Percentiles rank a stretch among this genome's conserved stretches.
phyloP scores from a whole-genome alignment of 2,113 vertebrate species.

The Oryzias curvinotus region DNA sequence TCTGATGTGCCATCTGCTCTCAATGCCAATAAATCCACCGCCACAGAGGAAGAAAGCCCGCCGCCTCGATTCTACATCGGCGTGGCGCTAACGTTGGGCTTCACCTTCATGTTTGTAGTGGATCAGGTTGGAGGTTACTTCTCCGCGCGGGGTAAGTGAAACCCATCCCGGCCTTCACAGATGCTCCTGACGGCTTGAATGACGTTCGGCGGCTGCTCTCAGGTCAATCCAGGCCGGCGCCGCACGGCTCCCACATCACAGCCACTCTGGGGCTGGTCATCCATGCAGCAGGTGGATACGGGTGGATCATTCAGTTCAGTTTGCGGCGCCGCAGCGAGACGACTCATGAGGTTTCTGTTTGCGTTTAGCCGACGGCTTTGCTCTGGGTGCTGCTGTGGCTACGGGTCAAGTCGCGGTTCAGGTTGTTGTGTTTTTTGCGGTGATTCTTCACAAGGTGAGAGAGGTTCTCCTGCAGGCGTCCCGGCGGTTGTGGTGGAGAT shows the following conservation, averaged over 20 bases:
- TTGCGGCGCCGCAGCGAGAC: neutral
- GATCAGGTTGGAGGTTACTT: conserved; percentile 77
- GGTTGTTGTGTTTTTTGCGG: conserved; percentile 80
- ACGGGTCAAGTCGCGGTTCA: conserved; percentile 78
- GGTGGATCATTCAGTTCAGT: too few species aligned
- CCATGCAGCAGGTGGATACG: conserved; percentile 74
- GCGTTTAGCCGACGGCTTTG: conserved; percentile 78
- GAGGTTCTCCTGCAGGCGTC: neutral
- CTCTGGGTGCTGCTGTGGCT: conserved; percentile 79
- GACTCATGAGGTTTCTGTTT: conserved; percentile 15
- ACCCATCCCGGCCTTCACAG: too few species aligned
- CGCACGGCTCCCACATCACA: conserved; percentile 67
- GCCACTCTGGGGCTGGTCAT: conserved; percentile 81
- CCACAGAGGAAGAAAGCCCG: conserved; percentile 22
- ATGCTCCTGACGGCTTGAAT: neutral
- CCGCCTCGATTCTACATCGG: conserved; percentile 75
- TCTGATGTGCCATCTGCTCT: conserved; percentile 20
- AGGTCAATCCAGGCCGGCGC: conserved; percentile 57
- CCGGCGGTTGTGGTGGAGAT: neutral
- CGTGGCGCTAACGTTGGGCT: conserved; percentile 75
- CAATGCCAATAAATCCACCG: conserved; percentile 36
- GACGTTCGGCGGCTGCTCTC: conserved; percentile 31
- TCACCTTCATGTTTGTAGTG: conserved; percentile 81
- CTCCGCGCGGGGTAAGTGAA: conserved; percentile 64
- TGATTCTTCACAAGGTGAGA: conserved; percentile 82